Percentiles rank a stretch among this genome's conserved stretches.
Conservation (phyloP, 2,888 invertebrate species). For the Chironomus tentans region DNA sequence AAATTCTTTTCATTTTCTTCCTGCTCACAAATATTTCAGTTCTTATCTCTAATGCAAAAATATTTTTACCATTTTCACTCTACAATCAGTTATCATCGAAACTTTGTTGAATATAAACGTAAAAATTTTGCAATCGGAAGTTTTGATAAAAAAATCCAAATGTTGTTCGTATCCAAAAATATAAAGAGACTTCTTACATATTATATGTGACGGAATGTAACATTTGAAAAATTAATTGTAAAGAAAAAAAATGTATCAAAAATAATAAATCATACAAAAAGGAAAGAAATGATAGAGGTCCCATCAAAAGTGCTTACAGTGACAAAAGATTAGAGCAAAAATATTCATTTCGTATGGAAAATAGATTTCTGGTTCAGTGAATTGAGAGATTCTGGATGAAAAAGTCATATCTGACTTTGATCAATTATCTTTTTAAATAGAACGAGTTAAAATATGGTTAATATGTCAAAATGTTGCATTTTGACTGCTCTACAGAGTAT, state of each 20-base stretch:
- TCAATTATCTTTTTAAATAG: no score
- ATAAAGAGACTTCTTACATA: no score
- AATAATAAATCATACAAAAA: background rate
- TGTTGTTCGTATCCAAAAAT: no score
- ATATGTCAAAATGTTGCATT: no score
- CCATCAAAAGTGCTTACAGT: slow-evolving; percentile 2
- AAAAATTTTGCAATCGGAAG: background rate
- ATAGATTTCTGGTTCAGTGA: background rate
- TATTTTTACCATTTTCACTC: background rate
- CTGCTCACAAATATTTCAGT: background rate
- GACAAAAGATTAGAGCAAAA: background rate
- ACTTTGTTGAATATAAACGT: slow-evolving; percentile 13
- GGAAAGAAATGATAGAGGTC: background rate
- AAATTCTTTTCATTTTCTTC: background rate
- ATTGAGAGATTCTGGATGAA: no score
- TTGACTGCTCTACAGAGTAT: no score
- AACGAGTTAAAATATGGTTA: no score
- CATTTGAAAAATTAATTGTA: background rate
- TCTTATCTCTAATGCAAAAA: background rate
- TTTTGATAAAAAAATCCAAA: background rate
- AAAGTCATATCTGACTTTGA: no score
- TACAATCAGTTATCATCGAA: slow-evolving; percentile 17
- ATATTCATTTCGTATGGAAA: background rate
- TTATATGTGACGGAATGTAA: no score
- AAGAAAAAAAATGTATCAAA: background rate